Percentiles rank a stretch among this genome's conserved stretches.
phyloP scores from a whole-genome alignment of 2,113 vertebrate genomes.

The Oxygymnocypris stewartii region DNA sequence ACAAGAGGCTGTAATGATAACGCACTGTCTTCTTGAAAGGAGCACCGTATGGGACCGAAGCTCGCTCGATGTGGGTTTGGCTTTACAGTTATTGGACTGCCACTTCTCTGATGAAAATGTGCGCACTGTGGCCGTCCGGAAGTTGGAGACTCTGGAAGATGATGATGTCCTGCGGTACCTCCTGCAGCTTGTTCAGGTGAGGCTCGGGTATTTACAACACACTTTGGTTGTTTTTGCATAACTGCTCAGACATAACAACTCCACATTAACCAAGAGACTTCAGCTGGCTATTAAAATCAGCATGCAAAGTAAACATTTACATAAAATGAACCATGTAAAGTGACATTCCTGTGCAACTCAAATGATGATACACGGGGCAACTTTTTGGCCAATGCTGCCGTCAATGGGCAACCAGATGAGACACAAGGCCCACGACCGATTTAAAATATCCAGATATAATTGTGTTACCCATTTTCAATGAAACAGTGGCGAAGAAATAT shows the following conservation, averaged over 20 bases:
- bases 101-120: conserved; percentile 95
- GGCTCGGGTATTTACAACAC: background rate
- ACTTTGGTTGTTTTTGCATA: conserved; percentile 48
- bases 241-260: background rate
- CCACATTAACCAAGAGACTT: conserved; percentile 19
- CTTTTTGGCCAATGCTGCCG: too few relatives aligned
- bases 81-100: conserved; percentile 95
- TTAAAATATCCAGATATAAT: too few relatives aligned
- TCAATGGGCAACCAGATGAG: too few relatives aligned
- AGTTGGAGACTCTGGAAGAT: conserved; percentile 91
- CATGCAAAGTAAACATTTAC: conserved; percentile 1
- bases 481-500: too few relatives aligned
- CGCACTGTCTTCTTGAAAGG: conserved; percentile 86
- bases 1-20: conserved; percentile 89
- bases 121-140: conserved; percentile 92
- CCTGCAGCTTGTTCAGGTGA: conserved; percentile 95
- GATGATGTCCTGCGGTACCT: conserved; percentile 95
- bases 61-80: conserved; percentile 89
- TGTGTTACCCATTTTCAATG: too few relatives aligned
- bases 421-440: too few relatives aligned
- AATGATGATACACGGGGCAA: too few relatives aligned
- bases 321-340: background rate
- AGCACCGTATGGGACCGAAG: conserved; percentile 89
- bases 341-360: background rate
- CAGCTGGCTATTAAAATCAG: conserved; percentile 43